phyloP scores from a whole-genome alignment of 2,888 invertebrate genomes.

The Prostheceraeus crozeri region DNA sequence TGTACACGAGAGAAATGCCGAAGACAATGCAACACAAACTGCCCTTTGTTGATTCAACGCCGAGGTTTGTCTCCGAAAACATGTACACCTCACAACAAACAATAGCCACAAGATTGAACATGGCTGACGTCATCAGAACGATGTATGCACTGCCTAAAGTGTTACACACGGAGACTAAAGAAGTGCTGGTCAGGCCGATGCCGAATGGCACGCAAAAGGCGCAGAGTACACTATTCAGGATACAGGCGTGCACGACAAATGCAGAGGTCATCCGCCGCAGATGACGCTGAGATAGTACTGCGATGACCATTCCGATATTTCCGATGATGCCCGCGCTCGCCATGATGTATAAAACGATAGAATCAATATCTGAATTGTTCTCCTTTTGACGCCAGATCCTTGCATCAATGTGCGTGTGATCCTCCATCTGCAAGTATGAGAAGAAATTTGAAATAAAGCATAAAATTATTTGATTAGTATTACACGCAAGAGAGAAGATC shows the following conservation, averaged over 20 bases:
- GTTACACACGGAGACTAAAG: conserved; percentile 49
- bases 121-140: conserved; percentile 53
- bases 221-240: conserved; percentile 48
- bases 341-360: conserved; percentile 49
- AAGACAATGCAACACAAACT: conserved; percentile 54
- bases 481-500: too few relatives aligned
- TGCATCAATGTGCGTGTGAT: too few relatives aligned
- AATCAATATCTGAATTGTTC: too few relatives aligned
- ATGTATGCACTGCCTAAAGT: conserved; percentile 53
- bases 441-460: too few relatives aligned
- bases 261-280: conserved; percentile 53
- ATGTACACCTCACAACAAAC: conserved; percentile 52
- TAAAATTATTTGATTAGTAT: too few relatives aligned
- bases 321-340: conserved; percentile 50
- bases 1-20: conserved; percentile 54
- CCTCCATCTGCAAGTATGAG: too few relatives aligned
- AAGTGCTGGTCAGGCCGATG: conserved; percentile 48
- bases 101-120: conserved; percentile 57
- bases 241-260: conserved; percentile 54
- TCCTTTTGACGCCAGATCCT: too few relatives aligned
- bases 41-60: conserved; percentile 44
- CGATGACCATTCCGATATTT: conserved; percentile 49
- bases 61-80: conserved; percentile 24
- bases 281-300: conserved; percentile 46
- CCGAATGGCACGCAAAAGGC: conserved; percentile 55